Base-by-base conservation (phyloP, 2,797 vertebrate genomes). In the Parambassis ranga region DNA sequence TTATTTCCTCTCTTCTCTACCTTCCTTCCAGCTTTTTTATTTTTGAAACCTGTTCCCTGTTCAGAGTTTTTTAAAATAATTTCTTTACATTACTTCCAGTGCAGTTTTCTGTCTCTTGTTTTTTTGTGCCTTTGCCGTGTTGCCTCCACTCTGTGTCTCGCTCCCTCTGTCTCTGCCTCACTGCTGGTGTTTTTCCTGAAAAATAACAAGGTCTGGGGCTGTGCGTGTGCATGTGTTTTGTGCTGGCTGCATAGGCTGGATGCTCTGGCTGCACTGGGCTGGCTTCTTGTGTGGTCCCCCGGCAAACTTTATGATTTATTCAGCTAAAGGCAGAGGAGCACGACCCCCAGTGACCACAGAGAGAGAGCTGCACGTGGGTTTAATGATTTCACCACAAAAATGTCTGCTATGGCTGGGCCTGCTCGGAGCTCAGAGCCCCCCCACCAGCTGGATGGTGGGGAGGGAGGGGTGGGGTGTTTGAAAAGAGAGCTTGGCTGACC, bases 331-430 rank as follows among this genome's bases (percentile, higher is more conserved):
- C 96, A 95, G 95, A 95, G 95, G 97, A 98, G 95, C 96, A 94
- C 95, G 96, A 98, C 96, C 96, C 95, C 96, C 95, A 94, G 95
- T 95, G 96, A 96, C 96, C 96, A 96, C 95, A 97, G 96, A 98
- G 95, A 96, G 95, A 95, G 95, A 95, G 94, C 95, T 94, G 96
- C 96, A 97, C 96, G 96, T 96, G 96, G 96, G 96, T 96, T 98
- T 98, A 96, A 98, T 98, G 96, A 97, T 96, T 96, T 96, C 95
- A 96, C 96, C 97, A 95, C 97, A 98, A 97, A 98, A 98, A 99
- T 97, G 94, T 97, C 95, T 96, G 96, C 96, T 96, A 97, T 98
- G 95, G 94, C 95, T 94, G 94, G 94, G 94, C 92, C 94, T 80
- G 84, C 73, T 55, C 76, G 67, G 75, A 83, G 77, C 82, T 57